A percentile compares a stretch with the other conserved stretches of the same genome.
phyloP scores from a whole-genome alignment of 2,797 vertebrate genomes.

The Ctenopoma kingsleyae region DNA sequence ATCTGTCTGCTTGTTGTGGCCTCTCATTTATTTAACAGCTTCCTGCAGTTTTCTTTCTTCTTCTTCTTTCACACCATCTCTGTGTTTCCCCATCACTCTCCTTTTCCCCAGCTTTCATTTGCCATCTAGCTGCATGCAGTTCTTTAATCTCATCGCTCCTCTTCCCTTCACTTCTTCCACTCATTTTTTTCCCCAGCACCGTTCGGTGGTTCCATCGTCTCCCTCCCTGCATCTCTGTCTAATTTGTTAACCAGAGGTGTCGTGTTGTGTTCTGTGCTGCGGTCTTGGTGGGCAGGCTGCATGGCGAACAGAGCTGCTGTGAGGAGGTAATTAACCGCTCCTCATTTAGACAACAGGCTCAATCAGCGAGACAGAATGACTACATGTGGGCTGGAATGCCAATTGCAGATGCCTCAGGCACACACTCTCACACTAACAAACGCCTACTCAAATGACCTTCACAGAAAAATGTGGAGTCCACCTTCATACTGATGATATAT shows the following conservation, averaged over 20 bases:
- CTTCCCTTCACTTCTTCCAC: not conserved
- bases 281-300: slow-evolving; percentile 62
- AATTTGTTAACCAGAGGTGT: slow-evolving; percentile 66
- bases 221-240: slow-evolving; percentile 28
- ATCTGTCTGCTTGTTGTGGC: slow-evolving; percentile 16
- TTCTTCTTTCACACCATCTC: slow-evolving; percentile 1
- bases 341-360: slow-evolving; percentile 75
- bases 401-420: slow-evolving; percentile 34
- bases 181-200: slow-evolving; percentile 21
- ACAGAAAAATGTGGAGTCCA: slow-evolving; percentile 22
- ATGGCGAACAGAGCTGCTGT: slow-evolving; percentile 58
- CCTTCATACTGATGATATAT: slow-evolving; percentile 28
- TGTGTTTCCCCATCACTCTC: not conserved
- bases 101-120: slow-evolving; percentile 1
- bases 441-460: slow-evolving; percentile 34
- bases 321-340: slow-evolving; percentile 72
- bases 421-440: not conserved
- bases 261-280: slow-evolving; percentile 61
- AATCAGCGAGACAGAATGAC: slow-evolving; percentile 67
- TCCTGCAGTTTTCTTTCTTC: not conserved
- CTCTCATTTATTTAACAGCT: slow-evolving; percentile 26
- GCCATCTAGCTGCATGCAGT: not conserved
- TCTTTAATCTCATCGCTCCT: slow-evolving; percentile 19
- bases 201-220: slow-evolving; percentile 1
- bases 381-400: slow-evolving; percentile 57